Conservation (phyloP, 2,113 vertebrate species). For the Pygoscelis antarcticus region DNA sequence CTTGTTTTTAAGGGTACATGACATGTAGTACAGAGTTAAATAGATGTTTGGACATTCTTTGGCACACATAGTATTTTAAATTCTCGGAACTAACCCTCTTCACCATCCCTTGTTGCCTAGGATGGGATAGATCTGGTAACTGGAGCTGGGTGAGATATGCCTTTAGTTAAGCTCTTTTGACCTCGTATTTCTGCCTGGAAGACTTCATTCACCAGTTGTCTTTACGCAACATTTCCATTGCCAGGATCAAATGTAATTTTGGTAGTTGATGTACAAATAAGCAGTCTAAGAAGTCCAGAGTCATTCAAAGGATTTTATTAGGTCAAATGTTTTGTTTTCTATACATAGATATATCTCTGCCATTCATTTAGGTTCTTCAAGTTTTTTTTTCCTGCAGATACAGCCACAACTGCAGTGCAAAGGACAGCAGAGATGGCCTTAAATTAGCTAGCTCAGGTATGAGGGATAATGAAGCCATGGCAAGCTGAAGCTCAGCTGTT, state of each 20-base stretch:
- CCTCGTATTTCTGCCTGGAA: not conserved
- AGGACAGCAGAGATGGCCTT: not conserved
- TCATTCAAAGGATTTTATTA: not conserved
- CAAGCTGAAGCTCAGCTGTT: not conserved
- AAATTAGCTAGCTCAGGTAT: not conserved
- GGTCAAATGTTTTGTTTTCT: not conserved
- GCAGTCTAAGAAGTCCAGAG: not conserved
- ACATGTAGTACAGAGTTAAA: not conserved
- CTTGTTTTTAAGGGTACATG: not conserved
- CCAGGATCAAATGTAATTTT: not conserved
- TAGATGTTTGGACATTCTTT: not conserved
- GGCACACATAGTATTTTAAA: not conserved
- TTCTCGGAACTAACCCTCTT: not conserved
- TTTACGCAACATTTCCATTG: not conserved
- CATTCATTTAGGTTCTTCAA: not conserved
- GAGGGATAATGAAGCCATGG: not conserved
- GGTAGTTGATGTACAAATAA: not conserved
- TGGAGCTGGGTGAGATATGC: not conserved
- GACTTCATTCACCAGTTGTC: not conserved
- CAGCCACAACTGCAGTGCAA: not conserved
- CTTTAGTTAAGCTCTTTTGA: not conserved
- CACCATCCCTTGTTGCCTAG: not conserved
- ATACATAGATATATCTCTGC: not conserved
- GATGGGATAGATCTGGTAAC: not conserved
- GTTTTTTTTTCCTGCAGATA: not conserved